Evolutionary conservation across 2,797 vertebrate species (phyloP).

Genomic region (Sebastes dallii): DNA sequence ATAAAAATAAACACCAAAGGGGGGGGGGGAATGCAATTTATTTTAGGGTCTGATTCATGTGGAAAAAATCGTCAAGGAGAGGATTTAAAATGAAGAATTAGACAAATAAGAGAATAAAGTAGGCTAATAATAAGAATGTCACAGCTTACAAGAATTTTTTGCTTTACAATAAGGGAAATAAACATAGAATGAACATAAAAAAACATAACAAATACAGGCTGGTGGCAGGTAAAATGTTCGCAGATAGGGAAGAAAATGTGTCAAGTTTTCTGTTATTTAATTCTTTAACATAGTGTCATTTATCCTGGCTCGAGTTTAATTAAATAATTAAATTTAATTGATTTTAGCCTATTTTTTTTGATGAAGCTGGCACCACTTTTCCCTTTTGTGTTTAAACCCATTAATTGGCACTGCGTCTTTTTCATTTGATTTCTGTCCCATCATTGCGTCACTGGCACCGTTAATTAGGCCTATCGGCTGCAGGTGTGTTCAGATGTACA

Average conservation of each 20-base stretch:
- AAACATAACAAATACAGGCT: background rate
- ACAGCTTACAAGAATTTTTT: too few relatives aligned
- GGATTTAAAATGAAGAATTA: background rate
- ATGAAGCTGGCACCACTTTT: background rate
- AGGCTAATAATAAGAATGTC: background rate
- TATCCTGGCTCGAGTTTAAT: background rate
- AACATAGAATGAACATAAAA: background rate
- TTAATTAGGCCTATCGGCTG: slow-evolving; percentile 29
- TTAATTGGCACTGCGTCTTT: background rate
- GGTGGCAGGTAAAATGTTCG: background rate
- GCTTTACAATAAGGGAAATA: background rate
- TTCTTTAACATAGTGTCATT: background rate
- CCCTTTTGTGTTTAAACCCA: slow-evolving; percentile 15
- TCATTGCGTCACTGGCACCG: background rate
- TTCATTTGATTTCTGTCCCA: background rate
- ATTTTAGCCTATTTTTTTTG: background rate
- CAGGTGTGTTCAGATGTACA: slow-evolving; percentile 36
- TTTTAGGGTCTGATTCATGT: background rate
- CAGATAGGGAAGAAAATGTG: background rate
- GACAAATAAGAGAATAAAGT: background rate
- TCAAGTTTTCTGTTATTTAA: background rate
- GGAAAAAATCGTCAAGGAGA: background rate
- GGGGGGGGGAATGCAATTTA: background rate
- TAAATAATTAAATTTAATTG: background rate
- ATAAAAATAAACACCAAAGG: background rate